phyloP scores from a whole-genome alignment of 2,797 vertebrate species.

The Alcedo quadribrachys region DNA sequence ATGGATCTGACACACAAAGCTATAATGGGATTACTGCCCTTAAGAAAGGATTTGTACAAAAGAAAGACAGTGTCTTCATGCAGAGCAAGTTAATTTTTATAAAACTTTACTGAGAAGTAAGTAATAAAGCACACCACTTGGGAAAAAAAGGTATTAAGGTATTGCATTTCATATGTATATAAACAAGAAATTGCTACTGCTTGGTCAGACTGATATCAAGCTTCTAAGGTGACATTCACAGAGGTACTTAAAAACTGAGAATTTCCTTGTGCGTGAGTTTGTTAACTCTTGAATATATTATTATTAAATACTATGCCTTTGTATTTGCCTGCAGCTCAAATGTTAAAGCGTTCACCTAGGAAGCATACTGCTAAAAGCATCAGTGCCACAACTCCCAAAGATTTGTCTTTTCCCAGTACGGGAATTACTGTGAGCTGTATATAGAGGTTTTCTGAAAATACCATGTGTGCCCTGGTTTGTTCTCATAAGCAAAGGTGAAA shows the following conservation, averaged over 20 bases:
- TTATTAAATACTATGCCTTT: background rate
- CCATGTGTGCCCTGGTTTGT: rapidly evolving
- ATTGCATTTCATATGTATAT: background rate
- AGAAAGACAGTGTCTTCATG: background rate
- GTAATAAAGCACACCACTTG: background rate
- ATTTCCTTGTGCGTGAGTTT: background rate
- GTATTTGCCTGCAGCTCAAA: background rate
- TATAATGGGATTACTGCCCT: background rate
- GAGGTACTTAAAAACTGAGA: background rate
- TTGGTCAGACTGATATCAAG: background rate
- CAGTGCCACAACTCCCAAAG: background rate
- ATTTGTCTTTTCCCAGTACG: background rate
- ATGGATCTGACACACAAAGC: background rate
- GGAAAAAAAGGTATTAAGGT: background rate
- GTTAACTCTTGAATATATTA: background rate
- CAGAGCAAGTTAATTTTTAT: background rate
- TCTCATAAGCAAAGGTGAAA: background rate
- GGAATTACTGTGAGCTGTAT: background rate
- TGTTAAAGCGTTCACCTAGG: background rate
- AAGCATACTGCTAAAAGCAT: background rate
- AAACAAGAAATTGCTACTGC: background rate
- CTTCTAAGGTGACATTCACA: background rate
- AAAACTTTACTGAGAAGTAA: background rate
- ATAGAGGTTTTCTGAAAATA: background rate
- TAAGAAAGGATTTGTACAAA: background rate